Evolutionary conservation across 2,888 invertebrate species (phyloP), one percentile per base, ranked within the genome.

Genomic region (Ichneumon xanthorius): DNA sequence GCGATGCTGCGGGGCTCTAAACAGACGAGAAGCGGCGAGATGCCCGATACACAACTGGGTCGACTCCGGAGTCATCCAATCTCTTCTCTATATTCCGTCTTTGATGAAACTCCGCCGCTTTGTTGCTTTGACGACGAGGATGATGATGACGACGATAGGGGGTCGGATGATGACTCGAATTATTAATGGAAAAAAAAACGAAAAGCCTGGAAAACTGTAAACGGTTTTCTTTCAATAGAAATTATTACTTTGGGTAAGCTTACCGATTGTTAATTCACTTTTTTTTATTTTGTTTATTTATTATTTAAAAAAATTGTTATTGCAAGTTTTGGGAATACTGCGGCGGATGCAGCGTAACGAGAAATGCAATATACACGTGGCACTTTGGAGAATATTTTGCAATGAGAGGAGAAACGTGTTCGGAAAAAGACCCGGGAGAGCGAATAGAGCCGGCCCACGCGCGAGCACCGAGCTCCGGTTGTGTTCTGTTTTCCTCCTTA

Each of bases 401-500:
- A n/a, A 71, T 1, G 45, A 48, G 45, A 33, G 19, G n/a, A 50
- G 14, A 80, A 77, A 76, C 67, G 86, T 88, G 87, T 88, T 87
- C 86, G 16, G 65, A 19, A 53, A 63, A 48, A 48, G 16, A 37
- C 50, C 61, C n/a, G 37, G 26, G 53, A 61, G 78, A 72, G 65
- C 77, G 84, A 78, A 71, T 30, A 71, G 81, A 84, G 55, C 79
- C 81, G 81, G 81, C 65, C 80, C 77, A 79, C 86, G 86, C 86
- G 86, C 82, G 86, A 84, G 84, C 85, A 84, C 87, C 87, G 86
- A 86, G 88, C 83, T 88, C 87, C 87, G 86, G 86, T 87, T 87
- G 89, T 89, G 88, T 87, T 87, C 89, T 92, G 92, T 92, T 92
- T 92, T 92, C 92, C 90, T 91, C 91, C 91, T 91, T 91, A 86